Percentiles rank a stretch among this genome's conserved stretches.
Conservation (phyloP, 2,888 invertebrate species). For the Urechis unicinctus region DNA sequence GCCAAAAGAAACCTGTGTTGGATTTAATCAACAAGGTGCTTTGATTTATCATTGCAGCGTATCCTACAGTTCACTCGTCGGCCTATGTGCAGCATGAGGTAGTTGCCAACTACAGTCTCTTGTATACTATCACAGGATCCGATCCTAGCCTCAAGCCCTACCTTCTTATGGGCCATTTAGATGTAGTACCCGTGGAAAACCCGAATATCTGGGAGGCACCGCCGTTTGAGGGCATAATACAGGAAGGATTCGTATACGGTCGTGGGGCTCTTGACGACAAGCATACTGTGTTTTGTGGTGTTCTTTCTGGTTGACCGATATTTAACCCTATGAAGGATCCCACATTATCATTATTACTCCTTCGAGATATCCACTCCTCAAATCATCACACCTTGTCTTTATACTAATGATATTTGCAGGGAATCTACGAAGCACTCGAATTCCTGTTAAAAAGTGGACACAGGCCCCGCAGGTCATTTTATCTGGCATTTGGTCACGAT, state of each 20-base stretch:
- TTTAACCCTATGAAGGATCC: not conserved
- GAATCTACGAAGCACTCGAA: constrained; percentile 53
- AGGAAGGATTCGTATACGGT: constrained; percentile 53
- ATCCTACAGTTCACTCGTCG: constrained; percentile 30
- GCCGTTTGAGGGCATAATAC: constrained; percentile 52
- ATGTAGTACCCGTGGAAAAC: constrained; percentile 52
- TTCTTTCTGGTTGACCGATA: too few relatives aligned
- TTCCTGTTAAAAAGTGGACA: constrained; percentile 44
- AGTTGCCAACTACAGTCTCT: constrained; percentile 49
- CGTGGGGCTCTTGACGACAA: constrained; percentile 56
- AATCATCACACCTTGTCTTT: too few relatives aligned
- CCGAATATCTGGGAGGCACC: constrained; percentile 36
- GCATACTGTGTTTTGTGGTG: constrained; percentile 53
- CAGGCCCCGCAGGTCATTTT: constrained; percentile 51
- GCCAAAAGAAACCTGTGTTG: too few relatives aligned
- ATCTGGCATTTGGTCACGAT: constrained; percentile 56
- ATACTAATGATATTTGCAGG: too few relatives aligned
- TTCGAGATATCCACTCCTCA: too few relatives aligned
- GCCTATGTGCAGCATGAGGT: constrained; percentile 31
- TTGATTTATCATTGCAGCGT: constrained; percentile 30
- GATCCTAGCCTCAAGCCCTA: constrained; percentile 49
- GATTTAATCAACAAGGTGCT: too few relatives aligned
- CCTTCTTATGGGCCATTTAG: constrained; percentile 53
- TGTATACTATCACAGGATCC: constrained; percentile 51
- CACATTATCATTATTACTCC: too few relatives aligned